Evolutionary conservation across 2,113 vertebrate genomes (phyloP), one percentile per base, ranked within the genome.

Genomic region (Tyrannus savana): DNA sequence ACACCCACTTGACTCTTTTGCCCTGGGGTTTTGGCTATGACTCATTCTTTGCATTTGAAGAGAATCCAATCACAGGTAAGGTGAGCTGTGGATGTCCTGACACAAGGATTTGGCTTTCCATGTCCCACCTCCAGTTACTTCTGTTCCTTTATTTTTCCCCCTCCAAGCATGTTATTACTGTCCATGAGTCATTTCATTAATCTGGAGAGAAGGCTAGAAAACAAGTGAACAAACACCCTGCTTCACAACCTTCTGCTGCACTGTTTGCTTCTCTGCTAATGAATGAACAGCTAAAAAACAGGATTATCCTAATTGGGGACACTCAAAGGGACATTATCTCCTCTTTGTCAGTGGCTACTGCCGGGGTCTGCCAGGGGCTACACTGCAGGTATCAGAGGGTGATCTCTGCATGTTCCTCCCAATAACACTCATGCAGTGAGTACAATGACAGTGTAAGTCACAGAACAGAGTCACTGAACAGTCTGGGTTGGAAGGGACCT

Each of bases 151-250:
- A 21, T 23, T 58, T 49, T 17, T 8, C 2, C 18, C 14, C 14
- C 46, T 60, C 85, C 15, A 31, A 89, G 69, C 58, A 62, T 37
- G 55, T 84, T 93, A 89, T 95, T 95, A 77, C 90, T 87, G 72
- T 15, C 87, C 84, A 35, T 97, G 94, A 97, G 56, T 96, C 94
- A 97, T 80, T 94, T 83, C 88, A 95, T 95, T 97, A 96, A 96
- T 93, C 91, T 3, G 0, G 74, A 91, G 82, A 88, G 91, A 93
- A 79, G 84, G 81, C 78, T 77, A 86, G 88, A 95, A 96, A 97
- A 94, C 76, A 96, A 96, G 71, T 85, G 94, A 97, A 97, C 95
- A 95, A 95, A 96, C 49, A 91, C 80, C 15, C 85, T 68, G 90
- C 89, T 92, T 94, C 95, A 95, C 85, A 96, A 76, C 91, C 75